Conservation (phyloP, 2,888 invertebrate genomes). For the Brachylomia viminalis region DNA sequence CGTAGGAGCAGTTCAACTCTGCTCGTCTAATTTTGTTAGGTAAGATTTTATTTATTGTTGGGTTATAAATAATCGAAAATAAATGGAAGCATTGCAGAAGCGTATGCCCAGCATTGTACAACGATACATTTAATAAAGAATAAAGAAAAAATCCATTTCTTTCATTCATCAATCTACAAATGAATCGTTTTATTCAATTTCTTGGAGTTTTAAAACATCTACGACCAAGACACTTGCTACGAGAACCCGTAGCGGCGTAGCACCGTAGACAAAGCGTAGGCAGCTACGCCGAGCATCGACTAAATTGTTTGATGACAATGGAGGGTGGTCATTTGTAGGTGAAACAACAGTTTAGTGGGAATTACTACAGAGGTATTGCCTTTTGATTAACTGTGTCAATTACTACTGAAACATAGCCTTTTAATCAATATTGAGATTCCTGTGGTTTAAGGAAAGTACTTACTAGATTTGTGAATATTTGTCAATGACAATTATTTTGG, state of each 20-base stretch:
- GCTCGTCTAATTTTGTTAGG: not conserved
- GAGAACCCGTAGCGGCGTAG: conserved; percentile 53
- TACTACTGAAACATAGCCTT: conserved; percentile 6
- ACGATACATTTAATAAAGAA: not conserved
- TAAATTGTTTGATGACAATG: conserved; percentile 35
- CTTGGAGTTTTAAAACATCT: conserved; percentile 1
- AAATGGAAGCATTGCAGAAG: not conserved
- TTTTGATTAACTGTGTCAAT: not conserved
- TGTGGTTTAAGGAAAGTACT: not conserved
- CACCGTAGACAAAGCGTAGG: conserved; percentile 50
- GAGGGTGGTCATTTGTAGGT: conserved; percentile 31
- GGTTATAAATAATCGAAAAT: not conserved
- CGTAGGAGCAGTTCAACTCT: not conserved
- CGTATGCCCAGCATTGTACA: not conserved
- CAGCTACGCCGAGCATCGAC: conserved; percentile 23
- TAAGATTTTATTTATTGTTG: not conserved
- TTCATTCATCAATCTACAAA: not conserved
- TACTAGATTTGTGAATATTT: not conserved
- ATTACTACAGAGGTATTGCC: not conserved
- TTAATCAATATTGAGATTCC: conserved; percentile 6
- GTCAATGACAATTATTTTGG: not conserved
- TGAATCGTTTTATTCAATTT: conserved; percentile 3
- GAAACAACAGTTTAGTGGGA: conserved; percentile 40
- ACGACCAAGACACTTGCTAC: conserved; percentile 40
- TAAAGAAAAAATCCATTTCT: not conserved